These are phyloP conservation scores for Trachythela sp. DNA, from an alignment of 64 coral and sea anemone genomes.

Conservation along the genomic window DNA sequence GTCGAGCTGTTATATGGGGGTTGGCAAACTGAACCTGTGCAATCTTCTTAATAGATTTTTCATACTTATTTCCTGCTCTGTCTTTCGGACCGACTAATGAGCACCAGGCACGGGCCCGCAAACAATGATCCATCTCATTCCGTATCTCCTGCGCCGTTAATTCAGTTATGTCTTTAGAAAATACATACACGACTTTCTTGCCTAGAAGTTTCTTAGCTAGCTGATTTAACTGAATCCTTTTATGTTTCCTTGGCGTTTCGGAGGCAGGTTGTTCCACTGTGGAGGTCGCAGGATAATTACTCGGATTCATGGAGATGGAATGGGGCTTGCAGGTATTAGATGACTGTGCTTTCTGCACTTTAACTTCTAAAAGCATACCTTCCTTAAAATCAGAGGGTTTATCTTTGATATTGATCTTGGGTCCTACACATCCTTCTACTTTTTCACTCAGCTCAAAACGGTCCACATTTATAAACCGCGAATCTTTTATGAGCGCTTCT, in stretches of 20 bases:
- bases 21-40: background rate
- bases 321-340: too few relatives aligned
- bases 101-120: background rate
- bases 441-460: background rate
- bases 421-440: background rate
- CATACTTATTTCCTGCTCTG: background rate
- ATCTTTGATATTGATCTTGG: background rate
- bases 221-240: too few relatives aligned
- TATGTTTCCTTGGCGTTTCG: too few relatives aligned
- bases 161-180: background rate
- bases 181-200: background rate
- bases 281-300: too few relatives aligned
- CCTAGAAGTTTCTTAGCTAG: background rate
- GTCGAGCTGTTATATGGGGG: background rate
- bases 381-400: background rate
- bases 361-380: background rate
- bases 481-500: background rate
- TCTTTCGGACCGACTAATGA: background rate
- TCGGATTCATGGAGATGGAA: too few relatives aligned
- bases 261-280: too few relatives aligned
- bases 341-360: background rate
- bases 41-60: background rate
- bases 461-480: background rate
- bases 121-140: background rate
- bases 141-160: background rate